These are phyloP conservation scores for Shinisaurus crocodilurus DNA, from an alignment of 2,113 vertebrate species.

Conservation along the genomic window DNA sequence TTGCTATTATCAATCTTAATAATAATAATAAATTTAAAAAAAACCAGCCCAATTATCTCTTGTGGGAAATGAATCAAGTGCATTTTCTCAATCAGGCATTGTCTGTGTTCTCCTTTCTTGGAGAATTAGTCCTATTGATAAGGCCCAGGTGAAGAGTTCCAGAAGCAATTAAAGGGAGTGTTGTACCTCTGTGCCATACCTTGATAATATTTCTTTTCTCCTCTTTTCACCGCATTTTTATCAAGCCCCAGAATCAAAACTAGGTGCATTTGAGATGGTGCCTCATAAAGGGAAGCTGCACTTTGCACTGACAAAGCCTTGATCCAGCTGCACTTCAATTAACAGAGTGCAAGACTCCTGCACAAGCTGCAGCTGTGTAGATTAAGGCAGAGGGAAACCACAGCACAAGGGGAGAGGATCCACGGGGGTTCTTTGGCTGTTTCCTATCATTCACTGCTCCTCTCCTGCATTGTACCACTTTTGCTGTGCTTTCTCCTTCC, in stretches of 20 bases:
- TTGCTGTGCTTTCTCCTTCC: slow-evolving; percentile 3
- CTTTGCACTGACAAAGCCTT: slow-evolving; percentile 51
- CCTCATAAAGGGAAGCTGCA: slow-evolving; percentile 38
- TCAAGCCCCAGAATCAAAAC: slow-evolving; percentile 30
- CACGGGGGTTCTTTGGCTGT: not conserved
- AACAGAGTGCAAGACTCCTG: slow-evolving; percentile 52
- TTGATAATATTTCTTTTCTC: slow-evolving; percentile 45
- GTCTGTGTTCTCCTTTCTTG: slow-evolving; percentile 51
- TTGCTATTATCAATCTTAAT: slow-evolving; percentile 53
- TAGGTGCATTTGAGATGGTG: slow-evolving; percentile 41
- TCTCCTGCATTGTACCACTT: slow-evolving; percentile 25
- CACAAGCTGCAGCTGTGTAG: slow-evolving; percentile 47
- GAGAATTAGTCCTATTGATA: slow-evolving; percentile 64
- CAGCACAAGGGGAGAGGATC: not conserved
- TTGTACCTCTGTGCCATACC: slow-evolving; percentile 38
- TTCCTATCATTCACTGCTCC: slow-evolving; percentile 30
- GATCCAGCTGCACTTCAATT: slow-evolving; percentile 61
- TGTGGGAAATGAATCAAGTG: slow-evolving; percentile 59
- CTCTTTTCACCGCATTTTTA: slow-evolving; percentile 30
- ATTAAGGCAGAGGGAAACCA: slow-evolving; percentile 42
- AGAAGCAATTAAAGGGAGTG: slow-evolving; percentile 72
- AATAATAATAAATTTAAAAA: slow-evolving; percentile 36
- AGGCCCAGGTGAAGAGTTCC: slow-evolving; percentile 58
- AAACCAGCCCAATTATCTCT: slow-evolving; percentile 52
- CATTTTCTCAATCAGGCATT: slow-evolving; percentile 60